Base-by-base conservation (phyloP, 2,888 invertebrate genomes). In the Drosophila testacea region DNA sequence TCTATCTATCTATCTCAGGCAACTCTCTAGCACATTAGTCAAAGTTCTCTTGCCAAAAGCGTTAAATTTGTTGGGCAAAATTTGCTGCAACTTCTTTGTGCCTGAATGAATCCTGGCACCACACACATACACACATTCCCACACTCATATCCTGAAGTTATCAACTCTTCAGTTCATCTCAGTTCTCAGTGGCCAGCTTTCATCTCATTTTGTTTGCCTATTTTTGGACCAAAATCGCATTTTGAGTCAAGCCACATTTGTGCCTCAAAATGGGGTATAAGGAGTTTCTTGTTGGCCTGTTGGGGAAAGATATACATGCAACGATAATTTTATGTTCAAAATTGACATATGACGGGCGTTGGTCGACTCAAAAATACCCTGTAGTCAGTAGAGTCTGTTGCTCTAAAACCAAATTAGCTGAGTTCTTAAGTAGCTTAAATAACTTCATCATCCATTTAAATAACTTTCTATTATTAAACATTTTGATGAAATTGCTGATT, bases 61-160 rank as follows among this genome's bases (percentile, higher is more conserved):
- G 52, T 61, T 73, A 79, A 79, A 83, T 81, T 83, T 83, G 22
- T 73, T 68, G 76, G 66, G 65, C 79, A 78, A 76, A 76, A 62
- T 68, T 81, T 51, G 60, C 54, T 39, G 56, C 46, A 67, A 41
- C 56, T 72, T 28, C 39, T 46, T 63, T 64, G 59, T 57, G 71
- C 63, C 60, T 42, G 46, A 75, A 46, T 71, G 77, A 52, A 32
- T 71, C 57, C 57, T 30, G 57, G 48, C 55, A 62, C 54, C 42
- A 59, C 51, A 54, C 22, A 22, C 6, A 36, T 38, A 10, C 13
- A 28, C 36, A 47, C 41, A 57, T 47, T 27, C 34, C 34, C 55
- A 51, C 56, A 34, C 32, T 5, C 30, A 28, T 3, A 11, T 5
- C 5, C 7, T n/a, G 6, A 2, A 6, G 5, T 11, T 34, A 10